Evolutionary conservation across 2,888 invertebrate genomes (phyloP), one percentile per base, ranked within the genome.

Genomic region (Epirrhoe tristata): DNA sequence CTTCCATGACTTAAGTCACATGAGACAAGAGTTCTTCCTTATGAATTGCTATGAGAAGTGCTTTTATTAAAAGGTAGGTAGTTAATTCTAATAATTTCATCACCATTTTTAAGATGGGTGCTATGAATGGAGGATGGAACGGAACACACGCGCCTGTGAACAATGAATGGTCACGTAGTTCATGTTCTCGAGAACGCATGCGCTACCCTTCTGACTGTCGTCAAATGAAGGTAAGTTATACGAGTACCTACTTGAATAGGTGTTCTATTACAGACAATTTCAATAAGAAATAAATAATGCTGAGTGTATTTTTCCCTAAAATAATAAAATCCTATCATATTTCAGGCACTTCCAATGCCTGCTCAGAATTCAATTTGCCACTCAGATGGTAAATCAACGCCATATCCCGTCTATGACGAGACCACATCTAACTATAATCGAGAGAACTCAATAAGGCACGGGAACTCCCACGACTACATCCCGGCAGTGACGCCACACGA

Each of bases 151-250:
- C 58, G 36, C 78, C 84, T 58, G 77, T 77, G 39, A 84, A 76
- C 59, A 83, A 84, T 31, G 80, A 83, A 57, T 92, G 92, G 93
- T 77, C 85, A 53, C 85, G 91, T 14, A 81, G 79, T 69, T 73
- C 89, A 67, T 91, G 91, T 79, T 85, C 85, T 55, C 85, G 91
- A 66, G 89, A 91, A 64, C 84, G 85, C 62, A 81, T 88, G 83
- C 90, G 91, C 58, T 93, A 92, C 73, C 77, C 87, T 70, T 65
- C 85, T 48, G 91, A 92, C 67, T 92, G 86, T 73, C 86, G 91
- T 57, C 81, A 89, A 63, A 77, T 88, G 67, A 93, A 93, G 91
- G 93, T 91, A 36, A 43, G 46, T 6, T 2, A 16, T 4, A 16
- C 4, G n/a, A n/a, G n/a, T n/a, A n/a, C n/a, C n/a, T n/a, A n/a